A percentile compares a stretch with the other conserved stretches of the same genome.
Conservation (phyloP, 2,113 vertebrate species). For the Romanogobio albipinnatus region DNA sequence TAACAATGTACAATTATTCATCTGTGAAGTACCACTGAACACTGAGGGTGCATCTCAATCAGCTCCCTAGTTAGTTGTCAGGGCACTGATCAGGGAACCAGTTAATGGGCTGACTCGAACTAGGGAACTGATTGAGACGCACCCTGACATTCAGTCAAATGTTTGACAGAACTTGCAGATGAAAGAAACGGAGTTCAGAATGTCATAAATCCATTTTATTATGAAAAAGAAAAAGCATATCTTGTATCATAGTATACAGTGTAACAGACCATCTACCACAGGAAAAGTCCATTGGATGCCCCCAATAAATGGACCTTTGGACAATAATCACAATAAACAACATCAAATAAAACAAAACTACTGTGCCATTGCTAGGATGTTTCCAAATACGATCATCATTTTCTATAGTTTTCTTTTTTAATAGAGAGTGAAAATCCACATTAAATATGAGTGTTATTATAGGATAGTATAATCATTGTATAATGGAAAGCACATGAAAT, state of each 20-base stretch:
- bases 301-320: slow-evolving; percentile 59
- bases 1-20: neutral
- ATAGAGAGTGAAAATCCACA: neutral
- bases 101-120: too few relatives aligned
- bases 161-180: neutral
- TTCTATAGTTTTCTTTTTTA: neutral
- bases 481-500: neutral
- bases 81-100: too few relatives aligned
- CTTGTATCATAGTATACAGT: slow-evolving; percentile 76
- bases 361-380: neutral
- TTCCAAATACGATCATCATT: slow-evolving; percentile 29
- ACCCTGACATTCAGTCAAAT: neutral
- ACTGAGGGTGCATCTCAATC: too few relatives aligned
- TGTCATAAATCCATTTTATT: slow-evolving; percentile 76
- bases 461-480: slow-evolving; percentile 13
- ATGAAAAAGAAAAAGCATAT: slow-evolving; percentile 76
- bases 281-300: slow-evolving; percentile 62
- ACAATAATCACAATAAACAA: slow-evolving; percentile 40
- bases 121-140: too few relatives aligned
- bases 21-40: neutral
- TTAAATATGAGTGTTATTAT: neutral
- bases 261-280: slow-evolving; percentile 79
- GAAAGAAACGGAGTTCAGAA: neutral
- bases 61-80: too few relatives aligned
- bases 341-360: slow-evolving; percentile 15